phyloP scores from a whole-genome alignment of 2,797 vertebrate genomes.

The Bovichtus diacanthus region DNA sequence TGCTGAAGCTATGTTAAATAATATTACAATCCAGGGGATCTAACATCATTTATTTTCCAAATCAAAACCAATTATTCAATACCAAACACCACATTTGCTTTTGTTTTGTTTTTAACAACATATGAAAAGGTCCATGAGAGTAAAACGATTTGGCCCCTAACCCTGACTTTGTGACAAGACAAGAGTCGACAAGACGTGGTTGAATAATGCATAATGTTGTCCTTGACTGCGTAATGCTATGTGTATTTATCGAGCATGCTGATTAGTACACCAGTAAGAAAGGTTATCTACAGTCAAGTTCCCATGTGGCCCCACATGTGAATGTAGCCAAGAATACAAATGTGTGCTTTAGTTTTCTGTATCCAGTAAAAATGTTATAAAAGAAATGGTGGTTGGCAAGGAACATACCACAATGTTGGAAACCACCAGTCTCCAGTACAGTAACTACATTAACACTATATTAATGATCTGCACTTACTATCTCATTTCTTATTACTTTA shows the following conservation, averaged over 20 bases:
- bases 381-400: neutral
- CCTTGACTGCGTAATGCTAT: constrained; percentile 3
- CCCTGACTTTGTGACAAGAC: too few relatives aligned
- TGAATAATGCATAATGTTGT: constrained; percentile 36
- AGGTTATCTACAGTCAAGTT: constrained; percentile 3
- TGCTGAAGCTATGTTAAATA: neutral
- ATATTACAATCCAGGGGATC: neutral
- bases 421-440: neutral
- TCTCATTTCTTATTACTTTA: too few relatives aligned
- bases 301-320: constrained; percentile 20
- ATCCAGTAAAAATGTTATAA: neutral
- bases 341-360: neutral
- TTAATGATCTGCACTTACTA: too few relatives aligned
- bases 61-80: constrained; percentile 11
- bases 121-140: neutral
- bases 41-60: neutral
- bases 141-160: neutral
- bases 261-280: constrained; percentile 30
- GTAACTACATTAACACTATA: too few relatives aligned
- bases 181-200: neutral
- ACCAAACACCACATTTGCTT: neutral
- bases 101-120: neutral
- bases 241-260: constrained; percentile 20
- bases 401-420: neutral
- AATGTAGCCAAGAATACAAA: constrained; percentile 7